phyloP scores from a whole-genome alignment of 2,113 vertebrate genomes.

The Microtus pennsylvanicus region DNA sequence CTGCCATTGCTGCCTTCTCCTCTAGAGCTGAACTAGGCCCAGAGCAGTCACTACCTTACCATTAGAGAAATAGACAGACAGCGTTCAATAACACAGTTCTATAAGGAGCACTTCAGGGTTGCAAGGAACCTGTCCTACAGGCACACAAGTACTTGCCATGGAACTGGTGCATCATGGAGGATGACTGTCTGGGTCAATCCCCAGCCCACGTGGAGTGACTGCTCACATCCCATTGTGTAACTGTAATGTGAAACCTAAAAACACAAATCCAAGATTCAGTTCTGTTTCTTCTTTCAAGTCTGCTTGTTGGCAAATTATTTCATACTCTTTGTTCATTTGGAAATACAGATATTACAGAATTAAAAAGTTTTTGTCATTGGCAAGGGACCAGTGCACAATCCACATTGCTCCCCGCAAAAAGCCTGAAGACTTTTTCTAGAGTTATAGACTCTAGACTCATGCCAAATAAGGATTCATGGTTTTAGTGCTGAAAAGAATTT shows the following conservation, averaged over 20 bases:
- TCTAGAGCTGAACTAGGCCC: background rate
- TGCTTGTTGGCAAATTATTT: background rate
- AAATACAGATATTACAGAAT: background rate
- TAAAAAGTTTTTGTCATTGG: background rate
- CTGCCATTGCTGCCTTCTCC: slow-evolving; percentile 59
- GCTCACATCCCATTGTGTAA: background rate
- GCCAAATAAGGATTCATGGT: background rate
- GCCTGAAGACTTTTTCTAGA: background rate
- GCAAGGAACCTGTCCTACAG: background rate
- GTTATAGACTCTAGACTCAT: background rate
- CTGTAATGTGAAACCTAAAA: background rate
- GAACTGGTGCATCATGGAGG: background rate
- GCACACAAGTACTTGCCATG: fast-evolving
- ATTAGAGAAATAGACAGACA: background rate
- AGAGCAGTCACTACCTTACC: background rate
- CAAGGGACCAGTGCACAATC: background rate
- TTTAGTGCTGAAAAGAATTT: background rate
- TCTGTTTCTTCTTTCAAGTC: background rate
- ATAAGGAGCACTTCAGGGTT: fast-evolving
- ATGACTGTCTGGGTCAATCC: background rate
- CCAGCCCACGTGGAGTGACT: background rate
- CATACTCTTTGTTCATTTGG: background rate
- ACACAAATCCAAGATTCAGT: background rate
- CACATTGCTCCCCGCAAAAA: background rate
- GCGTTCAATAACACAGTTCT: background rate